A percentile compares a stretch with the other conserved stretches of the same genome.
Conservation (phyloP, 1,140 invertebrate genomes). For the Drosophila pseudoananassae region DNA sequence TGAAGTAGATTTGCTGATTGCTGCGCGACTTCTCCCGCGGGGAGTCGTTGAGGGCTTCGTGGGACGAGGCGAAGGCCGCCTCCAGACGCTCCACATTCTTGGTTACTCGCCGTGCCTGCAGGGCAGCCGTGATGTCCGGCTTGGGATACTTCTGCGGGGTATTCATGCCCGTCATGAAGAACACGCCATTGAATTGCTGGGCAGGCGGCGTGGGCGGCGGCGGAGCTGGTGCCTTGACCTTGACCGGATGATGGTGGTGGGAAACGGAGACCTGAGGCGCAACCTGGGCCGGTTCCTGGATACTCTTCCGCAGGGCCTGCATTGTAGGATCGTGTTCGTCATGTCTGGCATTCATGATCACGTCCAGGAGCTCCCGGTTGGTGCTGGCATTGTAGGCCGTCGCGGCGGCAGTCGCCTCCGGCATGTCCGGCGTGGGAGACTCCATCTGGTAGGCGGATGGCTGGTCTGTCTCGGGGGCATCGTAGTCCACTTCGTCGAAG, state of each 20-base stretch:
- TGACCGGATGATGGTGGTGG: slow-evolving; percentile 9
- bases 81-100: slow-evolving; percentile 92
- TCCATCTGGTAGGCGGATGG: slow-evolving; percentile 59
- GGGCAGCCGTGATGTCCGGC: slow-evolving; percentile 85
- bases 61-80: slow-evolving; percentile 85
- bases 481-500: slow-evolving; percentile 84
- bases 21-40: slow-evolving; percentile 85
- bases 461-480: slow-evolving; percentile 86
- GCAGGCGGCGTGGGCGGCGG: slow-evolving; percentile 67
- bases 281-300: slow-evolving; percentile 17
- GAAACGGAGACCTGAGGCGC: neutral
- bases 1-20: slow-evolving; percentile 84
- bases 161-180: slow-evolving; percentile 84
- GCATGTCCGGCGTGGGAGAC: slow-evolving; percentile 66
- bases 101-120: slow-evolving; percentile 86
- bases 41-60: slow-evolving; percentile 86
- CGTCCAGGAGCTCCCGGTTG: slow-evolving; percentile 86
- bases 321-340: slow-evolving; percentile 83
- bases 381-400: slow-evolving; percentile 84
- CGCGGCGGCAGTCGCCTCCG: slow-evolving; percentile 84
- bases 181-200: slow-evolving; percentile 85
- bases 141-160: slow-evolving; percentile 79
- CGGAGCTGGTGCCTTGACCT: slow-evolving; percentile 37
- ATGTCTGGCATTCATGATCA: slow-evolving; percentile 85
- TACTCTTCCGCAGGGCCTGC: slow-evolving; percentile 80